Evolutionary conservation across 2,797 vertebrate species (phyloP), one percentile per base, ranked within the genome.

Genomic region (Melopsittacus undulatus): DNA sequence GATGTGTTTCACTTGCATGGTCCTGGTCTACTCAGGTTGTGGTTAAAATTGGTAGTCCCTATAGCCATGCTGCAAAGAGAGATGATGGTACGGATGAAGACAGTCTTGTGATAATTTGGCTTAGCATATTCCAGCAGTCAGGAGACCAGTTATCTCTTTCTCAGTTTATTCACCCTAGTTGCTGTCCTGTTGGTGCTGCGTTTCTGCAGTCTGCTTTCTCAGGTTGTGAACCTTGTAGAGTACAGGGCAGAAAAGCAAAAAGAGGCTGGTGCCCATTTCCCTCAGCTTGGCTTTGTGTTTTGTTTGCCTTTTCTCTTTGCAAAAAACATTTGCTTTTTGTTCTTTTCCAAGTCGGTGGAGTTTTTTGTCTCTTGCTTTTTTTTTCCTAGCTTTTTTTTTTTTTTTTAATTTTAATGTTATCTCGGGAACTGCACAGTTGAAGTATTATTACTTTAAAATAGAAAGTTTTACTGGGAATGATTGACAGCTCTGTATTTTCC

Each of bases 1-100:
- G 36, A 13, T 74, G 12, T 13, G 7, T 83, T 90, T 32, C 17
- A 12, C 49, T 83, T 5, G 3, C 19, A 4, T 0, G 0, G 5
- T 40, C 42, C 69, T 63, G n/a, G 6, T 63, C 29, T 80, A 0
- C 43, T n/a, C 26, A 43, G 19, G 18, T 61, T 27, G 1, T 83
- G 17, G 4, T 64, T 73, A 26, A 16, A 62, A 21, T 5, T 22
- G 18, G 7, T 64, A 11, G 13, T 62, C 14, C 16, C 5, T 69
- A 1, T 43, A 57, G 23, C 42, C 6, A 1, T 21, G 13, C 12
- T 69, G 29, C 17, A 42, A 30, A 29, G 48, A 43, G 56, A 23
- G n/a, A 7, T 69, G 22, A 10, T 80, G 56, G 10, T 42, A 19
- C 3, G 4, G 13, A 21, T n/a, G 21, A 63, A 62, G 32, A 63